phyloP scores from a whole-genome alignment of 2,797 vertebrate species.

The Aphelocoma californica region DNA sequence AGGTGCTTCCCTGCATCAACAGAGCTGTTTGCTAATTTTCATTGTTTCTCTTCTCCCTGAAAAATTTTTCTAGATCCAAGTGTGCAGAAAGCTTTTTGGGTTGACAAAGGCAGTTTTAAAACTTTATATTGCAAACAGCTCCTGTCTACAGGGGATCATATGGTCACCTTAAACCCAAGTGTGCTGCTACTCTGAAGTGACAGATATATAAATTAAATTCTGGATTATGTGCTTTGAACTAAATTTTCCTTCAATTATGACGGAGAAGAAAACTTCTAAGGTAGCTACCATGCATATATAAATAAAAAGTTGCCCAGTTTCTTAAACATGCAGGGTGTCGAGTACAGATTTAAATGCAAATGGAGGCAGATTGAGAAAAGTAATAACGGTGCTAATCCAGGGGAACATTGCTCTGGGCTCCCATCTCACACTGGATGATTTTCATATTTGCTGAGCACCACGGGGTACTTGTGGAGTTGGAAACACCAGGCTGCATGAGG shows the following conservation, averaged over 20 bases:
- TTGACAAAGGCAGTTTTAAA: background rate
- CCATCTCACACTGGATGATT: slow-evolving; percentile 39
- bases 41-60: background rate
- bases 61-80: background rate
- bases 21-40: background rate
- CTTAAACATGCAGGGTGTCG: background rate
- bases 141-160: background rate
- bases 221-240: background rate
- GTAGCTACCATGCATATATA: background rate
- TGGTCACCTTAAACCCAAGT: background rate
- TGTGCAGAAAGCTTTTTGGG: background rate
- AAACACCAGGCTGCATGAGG: slow-evolving; percentile 10
- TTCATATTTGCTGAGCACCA: slow-evolving; percentile 47
- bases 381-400: slow-evolving; percentile 34
- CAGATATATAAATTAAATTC: background rate
- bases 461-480: background rate
- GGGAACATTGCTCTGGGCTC: slow-evolving; percentile 25
- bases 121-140: background rate
- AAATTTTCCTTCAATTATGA: background rate
- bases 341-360: slow-evolving; percentile 44
- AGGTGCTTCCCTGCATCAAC: background rate
- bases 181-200: background rate
- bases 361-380: slow-evolving; percentile 25
- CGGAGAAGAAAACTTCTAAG: background rate
- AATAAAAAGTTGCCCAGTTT: background rate